Evolutionary conservation across 2,113 vertebrate genomes (phyloP).

Genomic region (Numenius arquata): DNA sequence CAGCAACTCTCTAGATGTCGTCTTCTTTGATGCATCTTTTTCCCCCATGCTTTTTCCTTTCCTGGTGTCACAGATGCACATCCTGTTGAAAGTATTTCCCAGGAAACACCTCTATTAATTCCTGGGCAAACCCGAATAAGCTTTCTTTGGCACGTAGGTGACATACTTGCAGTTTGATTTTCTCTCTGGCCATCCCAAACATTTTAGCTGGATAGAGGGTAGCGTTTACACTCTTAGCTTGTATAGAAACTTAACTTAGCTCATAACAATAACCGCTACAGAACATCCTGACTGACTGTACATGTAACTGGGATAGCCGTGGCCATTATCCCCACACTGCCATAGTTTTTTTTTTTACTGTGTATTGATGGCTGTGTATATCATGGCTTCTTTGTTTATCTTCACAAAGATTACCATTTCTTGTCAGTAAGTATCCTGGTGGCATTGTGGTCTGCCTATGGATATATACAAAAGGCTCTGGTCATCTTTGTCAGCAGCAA

Average conservation of each 20-base stretch:
- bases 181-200: background rate
- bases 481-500: background rate
- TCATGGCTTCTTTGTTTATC: background rate
- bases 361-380: background rate
- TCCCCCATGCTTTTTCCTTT: background rate
- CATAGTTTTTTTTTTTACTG: background rate
- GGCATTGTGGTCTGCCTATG: background rate
- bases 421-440: background rate
- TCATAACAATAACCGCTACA: background rate
- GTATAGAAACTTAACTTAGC: background rate
- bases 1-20: background rate
- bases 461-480: background rate
- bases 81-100: background rate
- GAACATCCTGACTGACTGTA: background rate
- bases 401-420: background rate
- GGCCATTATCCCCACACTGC: background rate
- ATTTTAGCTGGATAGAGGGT: background rate
- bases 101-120: background rate
- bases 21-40: background rate
- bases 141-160: background rate
- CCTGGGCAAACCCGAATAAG: background rate
- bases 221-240: background rate
- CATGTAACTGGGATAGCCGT: background rate
- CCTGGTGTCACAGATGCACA: background rate
- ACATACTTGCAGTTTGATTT: background rate